Percentiles rank a stretch among this genome's conserved stretches.
Conservation (phyloP, 2,797 vertebrate genomes). For the Hephaestus fuliginosus region DNA sequence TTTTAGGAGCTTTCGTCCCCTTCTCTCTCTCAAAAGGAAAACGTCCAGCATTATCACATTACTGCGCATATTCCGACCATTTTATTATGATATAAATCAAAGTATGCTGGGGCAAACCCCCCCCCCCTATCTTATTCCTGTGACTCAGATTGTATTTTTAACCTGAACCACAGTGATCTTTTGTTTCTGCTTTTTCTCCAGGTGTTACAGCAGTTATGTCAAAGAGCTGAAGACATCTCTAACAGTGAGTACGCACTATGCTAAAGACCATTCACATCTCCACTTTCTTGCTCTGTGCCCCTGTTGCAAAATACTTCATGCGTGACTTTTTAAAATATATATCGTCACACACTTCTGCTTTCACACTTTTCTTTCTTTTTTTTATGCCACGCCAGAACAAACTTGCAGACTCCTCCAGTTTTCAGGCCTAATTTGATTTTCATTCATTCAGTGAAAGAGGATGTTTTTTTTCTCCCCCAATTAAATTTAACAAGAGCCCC, state of each 20-base stretch:
- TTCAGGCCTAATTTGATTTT: slow-evolving; percentile 84
- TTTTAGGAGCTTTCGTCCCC: slow-evolving; percentile 47
- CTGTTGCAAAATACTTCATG: slow-evolving; percentile 46
- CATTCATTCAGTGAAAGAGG: slow-evolving; percentile 81
- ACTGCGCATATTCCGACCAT: slow-evolving; percentile 24
- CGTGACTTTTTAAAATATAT: slow-evolving; percentile 56
- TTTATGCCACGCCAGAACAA: slow-evolving; percentile 55
- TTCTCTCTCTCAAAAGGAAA: slow-evolving; percentile 34
- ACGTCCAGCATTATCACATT: slow-evolving; percentile 23
- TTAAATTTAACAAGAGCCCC: slow-evolving; percentile 86
- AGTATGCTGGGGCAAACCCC: slow-evolving; percentile 14
- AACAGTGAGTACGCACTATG: slow-evolving; percentile 80
- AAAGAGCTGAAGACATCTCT: slow-evolving; percentile 87
- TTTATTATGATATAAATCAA: slow-evolving; percentile 45
- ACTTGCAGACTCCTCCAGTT: slow-evolving; percentile 78
- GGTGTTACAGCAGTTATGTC: slow-evolving; percentile 88
- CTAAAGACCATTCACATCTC: slow-evolving; percentile 17
- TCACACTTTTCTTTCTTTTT: slow-evolving; percentile 32
- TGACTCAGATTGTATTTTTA: slow-evolving; percentile 60
- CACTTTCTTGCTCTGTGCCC: slow-evolving; percentile 12
- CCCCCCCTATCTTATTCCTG: slow-evolving; percentile 11
- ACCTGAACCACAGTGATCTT: slow-evolving; percentile 43
- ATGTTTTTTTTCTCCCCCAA: slow-evolving; percentile 78
- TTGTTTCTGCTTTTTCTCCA: slow-evolving; percentile 70
- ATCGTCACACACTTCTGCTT: slow-evolving; percentile 65